A percentile compares a stretch with the other conserved stretches of the same genome.
Conservation (phyloP, 2,797 vertebrate species). For the Diplodus sargus region DNA sequence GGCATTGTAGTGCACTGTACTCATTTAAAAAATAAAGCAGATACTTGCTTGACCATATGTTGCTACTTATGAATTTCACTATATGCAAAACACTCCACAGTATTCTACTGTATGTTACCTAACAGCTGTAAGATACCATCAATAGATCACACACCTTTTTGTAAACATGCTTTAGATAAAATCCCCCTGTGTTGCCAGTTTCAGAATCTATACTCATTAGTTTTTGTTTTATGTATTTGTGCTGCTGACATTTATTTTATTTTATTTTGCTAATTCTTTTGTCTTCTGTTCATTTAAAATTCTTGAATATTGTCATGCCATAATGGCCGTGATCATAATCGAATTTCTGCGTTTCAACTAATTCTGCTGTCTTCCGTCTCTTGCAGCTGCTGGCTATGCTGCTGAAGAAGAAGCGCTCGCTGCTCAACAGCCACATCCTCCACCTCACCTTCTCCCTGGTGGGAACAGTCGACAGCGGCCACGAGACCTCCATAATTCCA, state of each 20-base stretch:
- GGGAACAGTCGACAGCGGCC: slow-evolving; percentile 97
- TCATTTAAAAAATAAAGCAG: no score
- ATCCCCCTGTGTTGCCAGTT: neutral
- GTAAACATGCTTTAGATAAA: no score
- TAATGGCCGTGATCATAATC: neutral
- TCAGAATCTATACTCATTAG: neutral
- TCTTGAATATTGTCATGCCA: neutral
- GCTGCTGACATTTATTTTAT: neutral
- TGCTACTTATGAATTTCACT: no score
- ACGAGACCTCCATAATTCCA: slow-evolving; percentile 98
- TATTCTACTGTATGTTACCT: no score
- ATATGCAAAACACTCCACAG: no score
- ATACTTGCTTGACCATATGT: no score
- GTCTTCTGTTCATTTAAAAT: neutral
- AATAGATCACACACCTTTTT: no score
- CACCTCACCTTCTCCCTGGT: slow-evolving; percentile 99
- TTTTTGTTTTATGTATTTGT: neutral
- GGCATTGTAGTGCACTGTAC: no score
- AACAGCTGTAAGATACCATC: no score
- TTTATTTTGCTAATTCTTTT: neutral
- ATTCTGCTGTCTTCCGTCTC: neutral
- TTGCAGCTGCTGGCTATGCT: slow-evolving; percentile 95
- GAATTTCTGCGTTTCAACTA: neutral
- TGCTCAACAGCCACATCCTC: slow-evolving; percentile 98
- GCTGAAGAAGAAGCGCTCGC: slow-evolving; percentile 95